Conservation (phyloP, 2,797 vertebrate species). For the Mus caroli region DNA sequence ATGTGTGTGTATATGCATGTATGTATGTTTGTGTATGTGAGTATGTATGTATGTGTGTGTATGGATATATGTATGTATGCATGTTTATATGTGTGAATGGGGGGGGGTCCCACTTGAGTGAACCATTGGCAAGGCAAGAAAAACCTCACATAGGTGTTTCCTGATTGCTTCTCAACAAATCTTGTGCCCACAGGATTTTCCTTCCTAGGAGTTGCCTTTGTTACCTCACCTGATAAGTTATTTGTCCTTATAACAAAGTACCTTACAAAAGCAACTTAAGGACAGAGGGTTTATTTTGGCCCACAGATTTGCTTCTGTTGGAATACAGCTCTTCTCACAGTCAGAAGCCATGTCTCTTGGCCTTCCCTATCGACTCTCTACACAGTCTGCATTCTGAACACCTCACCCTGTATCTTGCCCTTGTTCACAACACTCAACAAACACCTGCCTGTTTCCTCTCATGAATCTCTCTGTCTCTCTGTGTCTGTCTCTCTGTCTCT, state of each 20-base stretch:
- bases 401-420: background rate
- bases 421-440: background rate
- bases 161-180: background rate
- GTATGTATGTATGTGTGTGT: background rate
- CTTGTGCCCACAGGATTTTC: background rate
- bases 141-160: background rate
- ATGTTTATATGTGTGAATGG: too few relatives aligned
- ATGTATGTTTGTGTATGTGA: too few relatives aligned
- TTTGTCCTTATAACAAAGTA: background rate
- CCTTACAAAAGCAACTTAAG: background rate
- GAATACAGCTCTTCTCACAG: background rate
- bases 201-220: background rate
- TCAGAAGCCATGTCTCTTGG: background rate
- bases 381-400: background rate
- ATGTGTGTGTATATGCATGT: background rate
- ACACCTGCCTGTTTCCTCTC: background rate
- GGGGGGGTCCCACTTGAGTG: background rate
- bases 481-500: too few relatives aligned
- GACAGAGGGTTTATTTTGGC: background rate
- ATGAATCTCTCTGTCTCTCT: background rate
- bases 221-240: background rate
- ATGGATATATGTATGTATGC: background rate
- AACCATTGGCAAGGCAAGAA: background rate
- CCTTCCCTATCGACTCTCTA: too few relatives aligned
- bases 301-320: background rate